Conservation (phyloP, 1,140 invertebrate genomes). For the Oppia nitens region DNA sequence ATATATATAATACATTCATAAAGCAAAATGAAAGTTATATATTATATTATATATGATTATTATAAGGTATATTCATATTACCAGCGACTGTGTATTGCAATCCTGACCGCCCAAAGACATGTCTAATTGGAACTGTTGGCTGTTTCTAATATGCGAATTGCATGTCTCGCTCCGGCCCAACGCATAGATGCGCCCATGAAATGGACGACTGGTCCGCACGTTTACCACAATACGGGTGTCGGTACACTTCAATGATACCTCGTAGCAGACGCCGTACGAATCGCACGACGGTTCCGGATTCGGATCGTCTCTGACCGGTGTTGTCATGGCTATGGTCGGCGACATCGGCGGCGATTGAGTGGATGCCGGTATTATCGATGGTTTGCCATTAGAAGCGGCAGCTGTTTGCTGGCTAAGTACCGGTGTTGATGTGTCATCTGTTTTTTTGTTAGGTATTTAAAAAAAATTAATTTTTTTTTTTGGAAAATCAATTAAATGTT, state of each 20-base stretch:
- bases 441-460: background rate
- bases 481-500: too few species aligned
- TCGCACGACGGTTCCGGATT: slow-evolving; percentile 41
- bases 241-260: slow-evolving; percentile 83
- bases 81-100: slow-evolving; percentile 54
- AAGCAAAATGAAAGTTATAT: too few species aligned
- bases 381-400: slow-evolving; percentile 5
- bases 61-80: too few species aligned
- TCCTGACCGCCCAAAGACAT: slow-evolving; percentile 81
- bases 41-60: too few species aligned
- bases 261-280: slow-evolving; percentile 82
- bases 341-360: slow-evolving; percentile 15
- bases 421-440: slow-evolving; percentile 2
- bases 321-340: slow-evolving; percentile 10
- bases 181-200: slow-evolving; percentile 84
- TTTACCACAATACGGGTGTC: slow-evolving; percentile 81
- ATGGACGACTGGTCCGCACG: slow-evolving; percentile 76
- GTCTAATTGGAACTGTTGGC: slow-evolving; percentile 74
- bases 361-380: slow-evolving; percentile 11
- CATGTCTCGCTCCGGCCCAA: slow-evolving; percentile 80
- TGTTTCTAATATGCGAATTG: slow-evolving; percentile 81
- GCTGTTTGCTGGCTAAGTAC: background rate
- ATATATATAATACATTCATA: too few species aligned
- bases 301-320: background rate
- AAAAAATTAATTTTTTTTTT: too few species aligned